Percentiles rank a stretch among this genome's conserved stretches.
Conservation (phyloP, 2,113 vertebrate genomes). For the Anseranas semipalmata region DNA sequence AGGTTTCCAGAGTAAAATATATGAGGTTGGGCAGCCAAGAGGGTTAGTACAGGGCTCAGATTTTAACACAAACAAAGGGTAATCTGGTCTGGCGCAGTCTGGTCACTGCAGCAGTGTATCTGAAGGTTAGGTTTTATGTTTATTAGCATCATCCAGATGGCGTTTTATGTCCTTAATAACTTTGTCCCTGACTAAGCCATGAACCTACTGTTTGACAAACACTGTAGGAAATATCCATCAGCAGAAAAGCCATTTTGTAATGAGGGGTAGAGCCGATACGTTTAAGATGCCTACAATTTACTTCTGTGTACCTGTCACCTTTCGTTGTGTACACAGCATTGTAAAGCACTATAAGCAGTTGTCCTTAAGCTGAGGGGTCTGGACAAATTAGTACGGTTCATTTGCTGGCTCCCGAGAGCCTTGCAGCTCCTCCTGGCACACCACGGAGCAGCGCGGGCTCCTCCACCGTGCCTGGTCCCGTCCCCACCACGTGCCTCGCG, state of each 20-base stretch:
- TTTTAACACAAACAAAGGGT: slow-evolving; percentile 77
- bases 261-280: neutral
- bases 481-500: rapidly evolving
- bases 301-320: slow-evolving; percentile 19
- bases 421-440: neutral
- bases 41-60: slow-evolving; percentile 38
- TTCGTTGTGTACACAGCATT: neutral
- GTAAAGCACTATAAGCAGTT: neutral
- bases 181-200: slow-evolving; percentile 88
- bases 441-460: neutral
- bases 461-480: rapidly evolving
- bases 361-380: neutral
- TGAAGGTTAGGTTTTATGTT: slow-evolving; percentile 88
- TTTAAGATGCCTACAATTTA: slow-evolving; percentile 48
- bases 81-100: slow-evolving; percentile 76
- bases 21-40: neutral
- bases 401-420: neutral
- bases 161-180: slow-evolving; percentile 88
- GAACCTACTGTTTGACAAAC: slow-evolving; percentile 84
- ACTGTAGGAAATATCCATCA: slow-evolving; percentile 80
- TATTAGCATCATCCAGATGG: slow-evolving; percentile 88
- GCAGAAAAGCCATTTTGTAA: slow-evolving; percentile 76
- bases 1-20: slow-evolving; percentile 26
- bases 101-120: slow-evolving; percentile 78
- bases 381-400: neutral